Base-by-base conservation (phyloP, 2,797 vertebrate species). In the Schizopygopsis pylzovi region DNA sequence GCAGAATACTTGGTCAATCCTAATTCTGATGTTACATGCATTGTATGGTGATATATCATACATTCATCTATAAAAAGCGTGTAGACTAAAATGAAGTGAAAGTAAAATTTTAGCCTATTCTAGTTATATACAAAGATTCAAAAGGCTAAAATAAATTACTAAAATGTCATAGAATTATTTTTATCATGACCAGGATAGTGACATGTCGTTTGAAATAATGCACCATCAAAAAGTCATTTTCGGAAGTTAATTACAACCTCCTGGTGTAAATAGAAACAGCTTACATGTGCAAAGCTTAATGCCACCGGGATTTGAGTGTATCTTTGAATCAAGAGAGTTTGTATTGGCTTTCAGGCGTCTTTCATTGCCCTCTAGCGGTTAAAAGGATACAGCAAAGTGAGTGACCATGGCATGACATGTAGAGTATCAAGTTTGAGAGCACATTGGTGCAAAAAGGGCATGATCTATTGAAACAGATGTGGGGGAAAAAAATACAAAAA, bases 111-210 rank as follows among this genome's bases (percentile, higher is more conserved):
- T 94, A 93, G 91, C 86, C 87, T 90, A 89, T 37, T 71, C 90
- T 90, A 89, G 79, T 85, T 90, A 90, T 90, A 89, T 92, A 92
- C 84, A 87, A 84, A 87, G 90, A 94, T 94, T 94, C 89, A 94
- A 94, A 95, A 92, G 89, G 89, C 96, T 96, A 96, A 90, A 96
- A 96, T 96, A 96, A 96, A 95, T 96, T 96, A 96, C 95, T 95
- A 96, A 91, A 92, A 91, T 56, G 76, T 49, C 76, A 87, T 85
- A 71, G 80, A 89, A 89, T 87, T 87, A 75, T 89, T 89, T 90
- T 85, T 88, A 89, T 88, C 59, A 87, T 56, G 56, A 84, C 61
- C 86, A 87, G 87, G 83, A 90, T 89, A 92, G 90, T 85, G 89
- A 91, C 80, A 84, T 87, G 79, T 79, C 52, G 78, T 54, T 10